A percentile compares a stretch with the other conserved stretches of the same genome.
Conservation (phyloP, 2,113 vertebrate species). For the Phainopepla nitens region DNA sequence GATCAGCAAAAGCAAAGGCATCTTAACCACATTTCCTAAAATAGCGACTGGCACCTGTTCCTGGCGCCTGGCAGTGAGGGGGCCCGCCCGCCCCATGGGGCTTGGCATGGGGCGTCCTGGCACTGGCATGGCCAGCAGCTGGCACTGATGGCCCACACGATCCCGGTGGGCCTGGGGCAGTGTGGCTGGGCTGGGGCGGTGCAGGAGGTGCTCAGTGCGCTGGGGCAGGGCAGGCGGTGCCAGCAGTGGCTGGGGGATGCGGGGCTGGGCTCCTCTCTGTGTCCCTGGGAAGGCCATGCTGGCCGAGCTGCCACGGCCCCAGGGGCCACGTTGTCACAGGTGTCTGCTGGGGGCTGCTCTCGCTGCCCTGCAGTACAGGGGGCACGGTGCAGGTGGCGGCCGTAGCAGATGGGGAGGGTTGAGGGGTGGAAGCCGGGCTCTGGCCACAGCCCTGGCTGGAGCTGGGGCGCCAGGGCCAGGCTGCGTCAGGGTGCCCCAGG, state of each 20-base stretch:
- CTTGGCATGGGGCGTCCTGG: not conserved
- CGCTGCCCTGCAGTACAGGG: not conserved
- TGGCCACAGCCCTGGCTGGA: not conserved
- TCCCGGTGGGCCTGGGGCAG: rapidly evolving
- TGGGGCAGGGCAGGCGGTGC: not conserved
- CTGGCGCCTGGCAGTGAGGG: not conserved
- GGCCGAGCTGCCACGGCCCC: not conserved
- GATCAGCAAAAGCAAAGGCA: constrained; percentile 23
- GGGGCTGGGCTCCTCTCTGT: not conserved
- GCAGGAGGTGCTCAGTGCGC: not conserved
- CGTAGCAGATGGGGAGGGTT: not conserved
- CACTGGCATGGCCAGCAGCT: not conserved
- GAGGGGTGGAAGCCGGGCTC: not conserved
- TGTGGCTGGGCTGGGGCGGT: not conserved
- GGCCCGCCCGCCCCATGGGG: not conserved
- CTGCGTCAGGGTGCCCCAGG: not conserved
- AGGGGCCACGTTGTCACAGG: not conserved
- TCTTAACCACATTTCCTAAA: constrained; percentile 4
- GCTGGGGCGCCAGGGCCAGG: not conserved
- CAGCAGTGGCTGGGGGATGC: not conserved
- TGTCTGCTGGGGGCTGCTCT: not conserved
- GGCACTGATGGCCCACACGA: rapidly evolving
- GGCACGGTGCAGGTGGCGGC: not conserved
- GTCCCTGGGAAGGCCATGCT: rapidly evolving
- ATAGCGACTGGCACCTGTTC: not conserved